Base-by-base conservation (phyloP, 2,113 vertebrate genomes). In the Gallinago jamesoni region DNA sequence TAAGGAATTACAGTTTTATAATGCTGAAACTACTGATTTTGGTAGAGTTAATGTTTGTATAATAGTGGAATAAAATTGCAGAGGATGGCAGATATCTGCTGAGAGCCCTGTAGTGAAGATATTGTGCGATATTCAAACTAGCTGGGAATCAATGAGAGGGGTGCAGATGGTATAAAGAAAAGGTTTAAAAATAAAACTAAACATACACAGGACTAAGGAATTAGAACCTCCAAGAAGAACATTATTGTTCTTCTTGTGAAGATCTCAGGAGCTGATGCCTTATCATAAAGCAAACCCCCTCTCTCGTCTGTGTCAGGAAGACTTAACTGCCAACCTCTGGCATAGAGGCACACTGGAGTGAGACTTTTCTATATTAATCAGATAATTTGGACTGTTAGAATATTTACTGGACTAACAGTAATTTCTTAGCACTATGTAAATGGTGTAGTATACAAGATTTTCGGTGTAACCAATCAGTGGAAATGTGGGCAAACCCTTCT, bases 131-230 rank as follows among this genome's bases (percentile, higher is more conserved):
- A 79, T 30, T 90, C 37, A 27, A 48, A 75, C 17, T 68, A 63
- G 22, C 12, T 88, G 31, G 30, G 39, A 85, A 68, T 33, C 62
- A 48, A 20, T 47, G 53, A 37, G 19, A 87, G 23, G 18, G 24
- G 84, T 57, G 50, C 17, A 74, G 50, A 80, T 30, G 21, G 37
- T 37, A 1, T 45, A 82, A 87, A 15, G 37, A 69, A 89, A 53
- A 78, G 7, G 7, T 75, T 82, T 62, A n/a, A 75, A 94, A 87
- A 75, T 43, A 79, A 83, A 82, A 41, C 25, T 16, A 70, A 93
- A 64, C 0, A 0, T 76, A 72, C 23, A 27, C 19, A 73, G 79
- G 64, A 33, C 30, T 68, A 39, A 90, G 7, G 53, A 92, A 85
- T 47, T 25, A 25, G 25, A 85, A 25, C 5, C 3, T 21, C 2